Evolutionary conservation across 2,113 vertebrate genomes (phyloP).

Genomic region (Hypanus sabinus): DNA sequence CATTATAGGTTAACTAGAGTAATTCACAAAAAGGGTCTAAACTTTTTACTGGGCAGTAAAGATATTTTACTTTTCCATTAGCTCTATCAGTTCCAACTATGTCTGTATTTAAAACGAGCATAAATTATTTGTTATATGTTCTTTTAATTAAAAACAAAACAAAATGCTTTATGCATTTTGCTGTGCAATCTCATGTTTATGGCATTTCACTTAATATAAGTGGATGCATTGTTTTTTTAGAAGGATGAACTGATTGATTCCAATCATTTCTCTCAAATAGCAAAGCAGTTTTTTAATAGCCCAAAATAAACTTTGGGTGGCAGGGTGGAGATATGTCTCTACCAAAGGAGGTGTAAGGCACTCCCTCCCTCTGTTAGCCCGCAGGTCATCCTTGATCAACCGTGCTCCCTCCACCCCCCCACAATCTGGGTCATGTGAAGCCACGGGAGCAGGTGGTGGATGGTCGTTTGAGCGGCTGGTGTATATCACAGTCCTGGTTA

Average conservation of each 20-base stretch:
- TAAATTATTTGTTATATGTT: background rate
- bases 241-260: background rate
- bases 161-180: background rate
- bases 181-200: background rate
- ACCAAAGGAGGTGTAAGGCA: too few species aligned
- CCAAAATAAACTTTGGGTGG: too few species aligned
- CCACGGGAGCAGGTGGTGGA: too few species aligned
- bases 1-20: slow-evolving; percentile 36
- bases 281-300: background rate
- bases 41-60: slow-evolving; percentile 35
- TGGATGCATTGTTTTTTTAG: background rate
- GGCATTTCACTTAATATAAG: too few species aligned
- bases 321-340: too few species aligned
- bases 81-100: background rate
- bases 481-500: too few species aligned
- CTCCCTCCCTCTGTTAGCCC: too few species aligned
- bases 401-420: too few species aligned
- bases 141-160: background rate
- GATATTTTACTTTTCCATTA: slow-evolving; percentile 33
- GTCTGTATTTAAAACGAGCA: background rate
- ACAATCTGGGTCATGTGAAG: too few species aligned
- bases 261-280: too few species aligned
- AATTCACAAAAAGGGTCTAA: slow-evolving; percentile 28
- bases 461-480: too few species aligned
- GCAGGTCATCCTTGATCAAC: too few species aligned